phyloP scores from a whole-genome alignment of 2,888 invertebrate species.

The Asteroscopus sphinx region DNA sequence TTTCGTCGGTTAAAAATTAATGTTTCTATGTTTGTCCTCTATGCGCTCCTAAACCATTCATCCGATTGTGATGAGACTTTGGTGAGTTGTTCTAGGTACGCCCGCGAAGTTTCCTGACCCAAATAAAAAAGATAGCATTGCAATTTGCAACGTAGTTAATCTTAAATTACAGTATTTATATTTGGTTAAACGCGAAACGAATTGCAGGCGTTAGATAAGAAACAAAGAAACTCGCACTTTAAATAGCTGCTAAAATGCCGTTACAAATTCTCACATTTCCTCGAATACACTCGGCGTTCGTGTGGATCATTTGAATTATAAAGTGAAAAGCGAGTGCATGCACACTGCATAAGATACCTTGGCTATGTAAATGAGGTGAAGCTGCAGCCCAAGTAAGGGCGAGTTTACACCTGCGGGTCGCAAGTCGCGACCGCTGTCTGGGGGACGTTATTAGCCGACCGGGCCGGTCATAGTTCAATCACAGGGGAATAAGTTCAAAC shows the following conservation, averaged over 20 bases:
- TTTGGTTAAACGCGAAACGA: conserved; percentile 12
- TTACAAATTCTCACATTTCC: conserved; percentile 88
- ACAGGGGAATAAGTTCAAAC: conserved; percentile 57
- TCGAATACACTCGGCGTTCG: conserved; percentile 74
- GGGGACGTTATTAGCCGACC: conserved; percentile 44
- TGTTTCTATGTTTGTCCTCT: no score
- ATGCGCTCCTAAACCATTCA: no score
- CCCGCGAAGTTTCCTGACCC: no score
- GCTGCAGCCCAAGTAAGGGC: conserved; percentile 70
- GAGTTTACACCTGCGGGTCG: conserved; percentile 75
- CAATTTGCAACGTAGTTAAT: no score
- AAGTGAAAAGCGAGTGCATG: conserved; percentile 86
- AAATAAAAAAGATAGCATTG: no score
- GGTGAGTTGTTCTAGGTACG: no score
- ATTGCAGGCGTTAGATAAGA: conserved; percentile 31
- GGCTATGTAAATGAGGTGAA: conserved; percentile 83
- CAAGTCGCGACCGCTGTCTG: conserved; percentile 46
- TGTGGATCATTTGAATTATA: conserved; percentile 87
- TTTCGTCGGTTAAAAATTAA: no score
- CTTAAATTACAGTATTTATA: conserved; percentile 23
- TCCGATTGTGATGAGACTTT: no score
- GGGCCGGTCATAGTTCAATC: conserved; percentile 68
- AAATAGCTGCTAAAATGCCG: conserved; percentile 75
- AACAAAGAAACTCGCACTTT: conserved; percentile 52
- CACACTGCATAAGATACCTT: conserved; percentile 83